phyloP scores from a whole-genome alignment of 2,888 invertebrate species.

The Platycheirus rosarum region DNA sequence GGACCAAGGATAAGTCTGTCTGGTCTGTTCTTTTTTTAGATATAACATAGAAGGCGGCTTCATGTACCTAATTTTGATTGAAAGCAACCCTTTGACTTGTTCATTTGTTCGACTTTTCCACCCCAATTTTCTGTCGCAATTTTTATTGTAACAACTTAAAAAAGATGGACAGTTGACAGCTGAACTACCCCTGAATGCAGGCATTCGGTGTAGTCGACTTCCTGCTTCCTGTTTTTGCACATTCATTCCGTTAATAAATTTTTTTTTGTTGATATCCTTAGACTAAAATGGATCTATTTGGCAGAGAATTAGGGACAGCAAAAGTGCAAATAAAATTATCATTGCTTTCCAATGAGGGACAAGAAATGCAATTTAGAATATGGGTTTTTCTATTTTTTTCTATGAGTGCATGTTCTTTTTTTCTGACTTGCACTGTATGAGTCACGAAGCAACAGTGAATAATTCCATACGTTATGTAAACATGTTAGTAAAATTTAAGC shows the following conservation, averaged over 20 bases:
- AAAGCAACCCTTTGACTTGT: conserved; percentile 18
- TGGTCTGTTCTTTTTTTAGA: not conserved
- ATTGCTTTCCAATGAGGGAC: not conserved
- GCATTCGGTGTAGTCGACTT: conserved; percentile 65
- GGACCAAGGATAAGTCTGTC: not conserved
- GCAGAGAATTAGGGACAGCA: conserved; percentile 7
- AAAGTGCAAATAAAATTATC: not conserved
- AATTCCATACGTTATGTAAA: too few species aligned
- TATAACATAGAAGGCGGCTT: not conserved
- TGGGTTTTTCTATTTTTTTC: too few species aligned
- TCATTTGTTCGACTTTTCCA: not conserved
- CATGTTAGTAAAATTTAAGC: too few species aligned
- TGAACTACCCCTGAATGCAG: conserved; percentile 51
- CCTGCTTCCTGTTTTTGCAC: conserved; percentile 57
- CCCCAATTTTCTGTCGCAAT: not conserved
- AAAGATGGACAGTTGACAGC: conserved; percentile 44
- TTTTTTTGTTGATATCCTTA: conserved; percentile 7
- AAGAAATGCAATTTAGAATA: not conserved
- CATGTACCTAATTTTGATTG: not conserved
- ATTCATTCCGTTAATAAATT: conserved; percentile 51
- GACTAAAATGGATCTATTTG: not conserved
- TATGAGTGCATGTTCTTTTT: too few species aligned
- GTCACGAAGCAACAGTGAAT: too few species aligned
- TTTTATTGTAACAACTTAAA: conserved; percentile 28
- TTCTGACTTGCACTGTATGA: too few species aligned